Percentiles rank a stretch among this genome's conserved stretches.
These are phyloP conservation scores for Rafetus swinhoei DNA, from an alignment of 2,113 vertebrate genomes.

Conservation along the genomic window DNA sequence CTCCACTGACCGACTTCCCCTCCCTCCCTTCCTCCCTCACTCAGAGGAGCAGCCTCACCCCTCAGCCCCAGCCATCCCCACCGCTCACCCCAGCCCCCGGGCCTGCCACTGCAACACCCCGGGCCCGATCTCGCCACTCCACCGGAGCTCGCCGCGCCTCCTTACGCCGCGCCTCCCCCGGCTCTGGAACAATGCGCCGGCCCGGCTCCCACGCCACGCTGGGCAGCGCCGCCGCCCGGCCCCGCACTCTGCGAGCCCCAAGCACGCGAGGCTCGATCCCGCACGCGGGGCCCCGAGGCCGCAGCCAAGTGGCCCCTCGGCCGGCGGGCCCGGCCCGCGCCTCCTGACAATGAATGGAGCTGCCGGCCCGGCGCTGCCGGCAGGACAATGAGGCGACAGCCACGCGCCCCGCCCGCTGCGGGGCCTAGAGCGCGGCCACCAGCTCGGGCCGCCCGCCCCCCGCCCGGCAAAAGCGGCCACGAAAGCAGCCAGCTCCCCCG, in stretches of 20 bases:
- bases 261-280: not conserved
- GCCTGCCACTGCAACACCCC: conserved; percentile 31
- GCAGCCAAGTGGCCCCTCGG: not conserved
- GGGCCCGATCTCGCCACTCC: conserved; percentile 49
- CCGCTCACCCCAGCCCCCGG: conserved; percentile 24
- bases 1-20: conserved; percentile 76
- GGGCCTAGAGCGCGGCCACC: conserved; percentile 3
- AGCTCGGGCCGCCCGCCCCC: not conserved
- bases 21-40: conserved; percentile 54
- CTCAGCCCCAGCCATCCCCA: conserved; percentile 11
- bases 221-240: conserved; percentile 8
- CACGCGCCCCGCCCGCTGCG: conserved; percentile 31
- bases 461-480: conserved; percentile 56
- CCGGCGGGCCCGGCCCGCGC: not conserved
- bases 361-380: not conserved
- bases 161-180: conserved; percentile 39
- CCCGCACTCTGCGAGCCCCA: conserved; percentile 4
- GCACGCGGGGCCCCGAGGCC: not conserved
- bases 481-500: conserved; percentile 55
- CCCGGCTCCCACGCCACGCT: not conserved
- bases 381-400: conserved; percentile 58
- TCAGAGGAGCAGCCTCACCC: conserved; percentile 56
- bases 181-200: conserved; percentile 49
- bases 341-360: conserved; percentile 60
- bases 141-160: not conserved